Conservation (phyloP, 2,888 invertebrate species). For the Iphiclides podalirius region DNA sequence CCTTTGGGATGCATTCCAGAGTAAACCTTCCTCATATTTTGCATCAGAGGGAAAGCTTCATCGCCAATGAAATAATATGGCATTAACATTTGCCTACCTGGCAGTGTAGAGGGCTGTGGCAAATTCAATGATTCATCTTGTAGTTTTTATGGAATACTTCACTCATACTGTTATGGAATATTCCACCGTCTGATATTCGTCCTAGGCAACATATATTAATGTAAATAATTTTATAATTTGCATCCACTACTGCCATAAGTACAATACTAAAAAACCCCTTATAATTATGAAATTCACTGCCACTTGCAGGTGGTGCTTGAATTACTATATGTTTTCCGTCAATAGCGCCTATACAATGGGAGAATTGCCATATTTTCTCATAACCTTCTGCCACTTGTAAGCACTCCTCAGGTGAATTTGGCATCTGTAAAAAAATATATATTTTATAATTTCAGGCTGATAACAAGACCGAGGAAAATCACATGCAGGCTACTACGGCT, state of each 20-base stretch:
- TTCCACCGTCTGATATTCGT: background rate
- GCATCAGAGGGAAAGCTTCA: slow-evolving; percentile 15
- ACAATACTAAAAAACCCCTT: background rate
- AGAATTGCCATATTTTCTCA: background rate
- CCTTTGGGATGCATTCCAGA: slow-evolving; percentile 25
- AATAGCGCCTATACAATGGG: background rate
- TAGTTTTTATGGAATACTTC: background rate
- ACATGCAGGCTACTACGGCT: too few species aligned
- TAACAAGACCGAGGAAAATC: too few species aligned
- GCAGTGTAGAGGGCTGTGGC: background rate
- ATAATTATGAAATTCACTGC: background rate
- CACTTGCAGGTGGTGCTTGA: background rate
- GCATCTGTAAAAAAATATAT: background rate
- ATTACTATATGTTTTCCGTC: background rate
- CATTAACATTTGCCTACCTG: background rate
- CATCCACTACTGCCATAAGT: background rate
- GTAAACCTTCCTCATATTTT: slow-evolving; percentile 25
- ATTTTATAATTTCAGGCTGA: background rate
- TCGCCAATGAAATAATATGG: slow-evolving; percentile 21
- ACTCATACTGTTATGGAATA: background rate
- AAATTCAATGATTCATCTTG: slow-evolving; percentile 2
- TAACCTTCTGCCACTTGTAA: background rate
- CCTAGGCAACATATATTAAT: background rate
- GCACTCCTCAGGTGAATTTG: background rate
- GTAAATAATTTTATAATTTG: background rate